Evolutionary conservation across 2,113 vertebrate species (phyloP).

Genomic region (Scortum barcoo): DNA sequence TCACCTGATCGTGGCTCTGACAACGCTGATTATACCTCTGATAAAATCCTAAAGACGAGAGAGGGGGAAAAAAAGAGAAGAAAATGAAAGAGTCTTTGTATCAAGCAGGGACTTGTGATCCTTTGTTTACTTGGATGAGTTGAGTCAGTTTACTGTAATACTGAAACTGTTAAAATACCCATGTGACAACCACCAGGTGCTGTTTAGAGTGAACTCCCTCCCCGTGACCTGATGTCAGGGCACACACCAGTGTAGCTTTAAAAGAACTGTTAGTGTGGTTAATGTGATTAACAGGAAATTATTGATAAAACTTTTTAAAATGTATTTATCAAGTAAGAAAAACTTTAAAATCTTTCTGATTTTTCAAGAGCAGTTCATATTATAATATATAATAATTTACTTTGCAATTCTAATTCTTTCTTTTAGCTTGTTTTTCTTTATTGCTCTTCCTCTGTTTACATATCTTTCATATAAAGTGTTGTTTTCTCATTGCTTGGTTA

Average conservation of each 20-base stretch:
- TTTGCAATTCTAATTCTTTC: too few relatives aligned
- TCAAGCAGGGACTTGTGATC: neutral
- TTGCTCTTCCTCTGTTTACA: too few relatives aligned
- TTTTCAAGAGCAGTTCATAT: neutral
- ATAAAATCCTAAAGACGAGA: neutral
- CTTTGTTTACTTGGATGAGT: slow-evolving; percentile 5
- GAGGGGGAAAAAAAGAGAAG: neutral
- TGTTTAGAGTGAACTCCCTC: neutral
- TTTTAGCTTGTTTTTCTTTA: too few relatives aligned
- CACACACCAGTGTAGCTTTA: neutral
- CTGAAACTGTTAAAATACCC: slow-evolving; percentile 20
- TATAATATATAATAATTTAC: too few relatives aligned
- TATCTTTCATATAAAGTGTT: too few relatives aligned
- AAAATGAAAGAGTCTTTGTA: slow-evolving; percentile 4
- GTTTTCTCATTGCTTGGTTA: too few relatives aligned
- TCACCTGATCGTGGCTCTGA: neutral
- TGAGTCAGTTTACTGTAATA: neutral
- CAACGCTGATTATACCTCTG: neutral
- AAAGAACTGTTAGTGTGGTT: neutral
- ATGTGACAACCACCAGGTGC: slow-evolving; percentile 23
- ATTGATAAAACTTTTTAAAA: neutral
- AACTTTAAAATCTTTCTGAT: too few relatives aligned
- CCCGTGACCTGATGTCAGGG: slow-evolving; percentile 9
- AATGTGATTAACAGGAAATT: neutral
- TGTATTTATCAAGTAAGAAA: neutral